Conservation (phyloP, 2,888 invertebrate genomes). For the Dichetophora obliterata region DNA sequence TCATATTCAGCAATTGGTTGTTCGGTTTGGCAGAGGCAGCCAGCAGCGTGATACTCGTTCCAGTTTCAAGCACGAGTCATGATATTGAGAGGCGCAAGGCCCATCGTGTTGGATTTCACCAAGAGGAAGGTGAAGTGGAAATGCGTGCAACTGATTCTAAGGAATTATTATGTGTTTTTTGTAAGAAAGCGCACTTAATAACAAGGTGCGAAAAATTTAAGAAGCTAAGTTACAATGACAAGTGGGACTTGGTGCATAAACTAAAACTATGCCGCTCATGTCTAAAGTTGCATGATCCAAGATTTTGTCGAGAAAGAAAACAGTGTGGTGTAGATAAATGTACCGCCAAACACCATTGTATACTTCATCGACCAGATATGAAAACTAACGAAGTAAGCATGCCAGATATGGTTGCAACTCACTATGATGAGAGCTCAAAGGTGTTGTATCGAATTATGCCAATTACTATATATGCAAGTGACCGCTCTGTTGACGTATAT, state of each 20-base stretch:
- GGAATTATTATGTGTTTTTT: too few relatives aligned
- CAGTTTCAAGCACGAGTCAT: background rate
- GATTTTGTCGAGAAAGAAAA: slow-evolving; percentile 28
- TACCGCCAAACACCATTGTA: background rate
- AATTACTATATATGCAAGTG: slow-evolving; percentile 16
- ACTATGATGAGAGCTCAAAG: slow-evolving; percentile 10
- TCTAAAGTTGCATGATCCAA: slow-evolving; percentile 3
- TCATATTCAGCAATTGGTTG: slow-evolving; percentile 36
- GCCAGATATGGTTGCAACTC: background rate
- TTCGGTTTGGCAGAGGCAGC: slow-evolving; percentile 28
- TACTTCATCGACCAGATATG: background rate
- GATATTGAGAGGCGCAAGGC: slow-evolving; percentile 4
- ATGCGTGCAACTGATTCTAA: too few relatives aligned
- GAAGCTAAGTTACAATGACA: background rate
- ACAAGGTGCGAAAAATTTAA: background rate
- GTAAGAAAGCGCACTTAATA: too few relatives aligned
- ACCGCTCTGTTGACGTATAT: slow-evolving; percentile 33
- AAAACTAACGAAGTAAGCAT: background rate
- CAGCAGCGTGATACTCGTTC: slow-evolving; percentile 18
- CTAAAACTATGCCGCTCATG: background rate
- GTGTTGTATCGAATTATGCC: slow-evolving; percentile 26
- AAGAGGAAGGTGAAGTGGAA: background rate
- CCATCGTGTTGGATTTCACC: slow-evolving; percentile 26
- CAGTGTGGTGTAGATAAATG: background rate
- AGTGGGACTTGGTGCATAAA: slow-evolving; percentile 29